phyloP scores from a whole-genome alignment of 2,113 vertebrate genomes.

The Dromiciops gliroides region DNA sequence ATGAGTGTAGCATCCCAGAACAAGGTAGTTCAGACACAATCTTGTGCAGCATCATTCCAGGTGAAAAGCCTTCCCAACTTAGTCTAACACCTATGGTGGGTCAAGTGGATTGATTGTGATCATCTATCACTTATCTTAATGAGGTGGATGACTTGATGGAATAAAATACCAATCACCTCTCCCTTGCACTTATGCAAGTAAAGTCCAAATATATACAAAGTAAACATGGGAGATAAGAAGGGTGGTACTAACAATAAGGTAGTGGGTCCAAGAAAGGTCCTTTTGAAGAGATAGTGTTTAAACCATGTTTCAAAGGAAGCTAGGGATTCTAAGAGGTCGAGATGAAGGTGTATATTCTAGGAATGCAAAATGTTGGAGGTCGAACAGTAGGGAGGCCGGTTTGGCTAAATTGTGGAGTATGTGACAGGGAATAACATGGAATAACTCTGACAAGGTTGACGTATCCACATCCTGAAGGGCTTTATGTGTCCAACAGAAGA shows the following conservation, averaged over 20 bases:
- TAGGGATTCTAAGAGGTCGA: background rate
- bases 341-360: background rate
- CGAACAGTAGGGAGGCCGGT: background rate
- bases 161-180: background rate
- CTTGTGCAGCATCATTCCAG: background rate
- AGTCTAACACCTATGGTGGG: background rate
- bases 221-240: background rate
- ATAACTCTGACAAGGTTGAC: background rate
- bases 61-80: background rate
- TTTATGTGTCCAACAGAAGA: background rate
- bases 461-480: background rate
- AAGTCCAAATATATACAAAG: background rate
- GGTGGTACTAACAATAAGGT: background rate
- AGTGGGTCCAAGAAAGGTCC: background rate
- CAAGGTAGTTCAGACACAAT: background rate
- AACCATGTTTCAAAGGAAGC: background rate
- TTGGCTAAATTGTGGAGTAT: background rate
- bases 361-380: background rate
- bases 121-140: background rate
- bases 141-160: background rate
- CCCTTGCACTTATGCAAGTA: background rate
- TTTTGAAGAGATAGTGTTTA: background rate
- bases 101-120: background rate
- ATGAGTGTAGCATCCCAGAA: background rate
- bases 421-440: background rate